Evolutionary conservation across 2,797 vertebrate genomes (phyloP), one percentile per base, ranked within the genome.

Genomic region (Apogon talboti): DNA sequence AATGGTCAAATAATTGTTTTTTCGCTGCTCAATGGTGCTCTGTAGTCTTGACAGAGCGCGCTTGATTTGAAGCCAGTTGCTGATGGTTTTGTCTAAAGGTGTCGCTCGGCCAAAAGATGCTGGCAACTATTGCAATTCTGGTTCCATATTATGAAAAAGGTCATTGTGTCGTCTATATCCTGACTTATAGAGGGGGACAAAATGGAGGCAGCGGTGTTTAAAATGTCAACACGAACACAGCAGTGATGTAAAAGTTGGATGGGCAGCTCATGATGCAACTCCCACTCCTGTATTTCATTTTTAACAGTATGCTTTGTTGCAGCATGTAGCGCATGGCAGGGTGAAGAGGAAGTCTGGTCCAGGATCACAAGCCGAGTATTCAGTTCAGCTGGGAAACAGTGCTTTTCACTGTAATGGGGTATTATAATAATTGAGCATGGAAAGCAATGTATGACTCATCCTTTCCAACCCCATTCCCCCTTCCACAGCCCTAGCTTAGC

Each of bases 391-490:
- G 81, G 77, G 76, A 85, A 88, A 90, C 90, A 90, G 85, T 81
- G 59, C 87, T 83, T 83, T 87, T 87, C 84, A 87, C 78, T 88
- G 89, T 92, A 89, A 91, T 86, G 70, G 85, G 86, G 83, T 88
- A 90, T 90, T 90, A 89, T 92, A 90, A 89, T 89, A 85, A 90
- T 86, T 78, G 76, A 90, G 89, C 89, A 89, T 90, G 90, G 91
- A 92, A 91, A 91, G 89, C 84, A 79, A 81, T 83, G 91, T 65
- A 82, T 92, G 90, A 93, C 75, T 93, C 92, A 92, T 91, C 84
- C 84, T 92, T 92, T 92, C 91, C 92, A 85, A 89, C 79, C 85
- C 71, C 74, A 74, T 66, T 74, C 79, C 83, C 84, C 85, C 82
- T 70, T 76, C 80, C 83, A 62, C 69, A 53, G 84, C 68, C 80